These are phyloP conservation scores for Globodera rostochiensis DNA, from an alignment of 1,140 invertebrate species.

Conservation along the genomic window DNA sequence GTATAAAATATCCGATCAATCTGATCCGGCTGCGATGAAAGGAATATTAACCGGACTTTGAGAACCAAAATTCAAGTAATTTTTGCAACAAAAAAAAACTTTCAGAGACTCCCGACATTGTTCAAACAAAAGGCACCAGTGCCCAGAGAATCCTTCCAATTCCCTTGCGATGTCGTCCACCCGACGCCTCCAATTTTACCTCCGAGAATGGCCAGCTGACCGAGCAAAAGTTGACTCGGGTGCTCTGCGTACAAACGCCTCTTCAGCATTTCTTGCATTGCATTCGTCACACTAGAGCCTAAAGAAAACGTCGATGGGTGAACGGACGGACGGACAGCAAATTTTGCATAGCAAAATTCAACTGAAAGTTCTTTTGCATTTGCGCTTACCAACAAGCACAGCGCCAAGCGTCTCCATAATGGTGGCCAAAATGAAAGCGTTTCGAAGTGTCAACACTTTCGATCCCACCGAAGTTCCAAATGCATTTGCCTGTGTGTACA, in stretches of 20 bases:
- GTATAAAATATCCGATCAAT: too few species aligned
- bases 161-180: too few species aligned
- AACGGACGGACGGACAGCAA: constrained; percentile 67
- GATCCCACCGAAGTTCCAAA: constrained; percentile 92
- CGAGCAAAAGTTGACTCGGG: constrained; percentile 49
- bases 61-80: not conserved
- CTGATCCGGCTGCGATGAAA: too few species aligned
- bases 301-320: constrained; percentile 1
- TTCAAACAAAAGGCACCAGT: too few species aligned
- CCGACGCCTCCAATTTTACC: constrained; percentile 67
- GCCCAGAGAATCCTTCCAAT: too few species aligned
- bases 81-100: too few species aligned
- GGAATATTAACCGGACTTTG: not conserved
- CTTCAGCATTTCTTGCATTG: constrained; percentile 63
- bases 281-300: constrained; percentile 66
- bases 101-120: too few species aligned
- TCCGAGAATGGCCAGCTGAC: constrained; percentile 63
- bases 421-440: constrained; percentile 81
- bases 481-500: constrained; percentile 67
- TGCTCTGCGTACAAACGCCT: constrained; percentile 54
- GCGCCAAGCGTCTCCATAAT: constrained; percentile 81
- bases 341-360: not conserved
- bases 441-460: constrained; percentile 45
- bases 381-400: constrained; percentile 65
- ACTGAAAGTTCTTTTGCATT: not conserved